Conservation (phyloP, 1,140 invertebrate species). For the Brachionus manjavacas region DNA sequence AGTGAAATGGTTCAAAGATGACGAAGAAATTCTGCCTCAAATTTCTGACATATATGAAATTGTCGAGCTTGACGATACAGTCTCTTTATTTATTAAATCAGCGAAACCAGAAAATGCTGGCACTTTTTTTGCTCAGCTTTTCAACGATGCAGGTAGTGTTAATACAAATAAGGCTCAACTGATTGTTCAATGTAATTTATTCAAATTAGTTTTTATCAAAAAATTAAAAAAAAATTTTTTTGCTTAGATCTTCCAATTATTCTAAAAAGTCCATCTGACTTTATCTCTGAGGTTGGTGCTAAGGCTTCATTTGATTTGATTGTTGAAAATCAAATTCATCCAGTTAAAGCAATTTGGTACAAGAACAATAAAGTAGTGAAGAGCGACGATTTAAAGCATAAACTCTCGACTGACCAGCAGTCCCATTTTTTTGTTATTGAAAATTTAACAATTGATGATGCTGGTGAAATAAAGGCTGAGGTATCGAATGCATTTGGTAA, state of each 20-base stretch:
- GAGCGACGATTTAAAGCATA: not conserved
- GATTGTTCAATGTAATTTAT: not conserved
- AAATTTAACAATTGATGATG: not conserved
- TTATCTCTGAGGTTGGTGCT: not conserved
- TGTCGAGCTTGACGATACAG: slow-evolving; percentile 18
- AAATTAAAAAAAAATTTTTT: not conserved
- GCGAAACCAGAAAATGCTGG: not conserved
- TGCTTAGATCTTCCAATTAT: slow-evolving; percentile 1
- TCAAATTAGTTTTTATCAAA: no score
- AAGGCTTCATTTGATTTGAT: not conserved
- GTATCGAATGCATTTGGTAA: not conserved
- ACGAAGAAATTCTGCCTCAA: not conserved
- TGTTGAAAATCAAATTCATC: not conserved
- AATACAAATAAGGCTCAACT: slow-evolving; percentile 15
- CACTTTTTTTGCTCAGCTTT: not conserved
- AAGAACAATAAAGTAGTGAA: not conserved
- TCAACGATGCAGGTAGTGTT: not conserved
- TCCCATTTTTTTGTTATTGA: not conserved
- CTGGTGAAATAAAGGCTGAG: not conserved
- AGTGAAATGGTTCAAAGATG: slow-evolving; percentile 40
- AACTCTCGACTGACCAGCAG: not conserved
- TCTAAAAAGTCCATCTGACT: not conserved
- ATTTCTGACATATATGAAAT: slow-evolving; percentile 7
- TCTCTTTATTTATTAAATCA: not conserved
- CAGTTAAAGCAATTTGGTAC: not conserved